Conservation (phyloP, 2,888 invertebrate species). For the Eupsilia transversa region DNA sequence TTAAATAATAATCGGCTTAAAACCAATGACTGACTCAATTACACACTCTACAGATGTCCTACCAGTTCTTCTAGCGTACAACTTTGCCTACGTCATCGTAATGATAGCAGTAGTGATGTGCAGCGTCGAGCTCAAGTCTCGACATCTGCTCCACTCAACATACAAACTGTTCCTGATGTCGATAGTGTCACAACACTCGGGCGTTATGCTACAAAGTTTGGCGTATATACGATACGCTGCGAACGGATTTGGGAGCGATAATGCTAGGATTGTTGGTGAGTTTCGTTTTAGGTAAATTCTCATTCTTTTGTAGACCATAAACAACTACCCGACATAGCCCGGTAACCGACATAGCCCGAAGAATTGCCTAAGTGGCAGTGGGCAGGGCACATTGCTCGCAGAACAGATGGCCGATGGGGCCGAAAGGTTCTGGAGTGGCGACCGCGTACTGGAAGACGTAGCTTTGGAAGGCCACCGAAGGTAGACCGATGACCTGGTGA, state of each 20-base stretch:
- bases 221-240: conserved; percentile 95
- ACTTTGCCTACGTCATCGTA: conserved; percentile 93
- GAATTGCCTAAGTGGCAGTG: too few relatives aligned
- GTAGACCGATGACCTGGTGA: too few relatives aligned
- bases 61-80: conserved; percentile 94
- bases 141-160: conserved; percentile 96
- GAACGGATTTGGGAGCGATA: conserved; percentile 92
- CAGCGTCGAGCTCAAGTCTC: conserved; percentile 93
- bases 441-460: too few relatives aligned
- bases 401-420: too few relatives aligned
- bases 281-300: neutral
- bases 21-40: neutral
- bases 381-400: too few relatives aligned
- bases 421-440: too few relatives aligned
- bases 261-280: conserved; percentile 87
- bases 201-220: conserved; percentile 92
- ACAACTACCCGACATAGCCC: neutral
- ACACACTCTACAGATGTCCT: conserved; percentile 93
- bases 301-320: neutral
- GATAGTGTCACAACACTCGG: conserved; percentile 92
- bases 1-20: too few relatives aligned
- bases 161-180: conserved; percentile 96
- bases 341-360: too few relatives aligned
- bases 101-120: conserved; percentile 93
- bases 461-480: too few relatives aligned